Evolutionary conservation across 2,888 invertebrate species (phyloP), one percentile per base, ranked within the genome.

Genomic region (Torymus auratus): DNA sequence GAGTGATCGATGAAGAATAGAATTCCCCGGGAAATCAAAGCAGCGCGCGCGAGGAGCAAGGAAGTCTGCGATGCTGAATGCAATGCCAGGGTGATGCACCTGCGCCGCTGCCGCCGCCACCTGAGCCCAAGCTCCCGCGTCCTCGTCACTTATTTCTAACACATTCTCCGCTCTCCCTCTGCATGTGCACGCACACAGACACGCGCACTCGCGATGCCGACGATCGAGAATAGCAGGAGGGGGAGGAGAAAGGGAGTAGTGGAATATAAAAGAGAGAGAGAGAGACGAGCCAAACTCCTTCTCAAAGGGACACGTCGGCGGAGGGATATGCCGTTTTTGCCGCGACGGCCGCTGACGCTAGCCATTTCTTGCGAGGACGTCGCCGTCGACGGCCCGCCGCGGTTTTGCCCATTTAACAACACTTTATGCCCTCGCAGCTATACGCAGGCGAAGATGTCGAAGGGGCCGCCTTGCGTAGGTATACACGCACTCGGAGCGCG

Each of bases 101-200:
- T 28, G 28, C 28, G 28, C 3, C 28, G 28, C 28, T 83, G 83
- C 84, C 83, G 83, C 83, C 82, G 77, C 81, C 80, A 77, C 83
- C 77, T 78, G 83, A 82, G 82, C 79, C 80, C 77, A 77, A 77
- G 64, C 58, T 79, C 83, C 78, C 77, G 80, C 50, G 28, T 52
- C 23, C 72, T 68, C 76, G 55, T 69, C 69, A 64, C 76, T 69
- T 77, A 64, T 70, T 69, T 70, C 70, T 64, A 77, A 69, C 56
- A 52, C 70, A 50, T 56, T 70, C 77, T 58, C 70, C 65, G 20
- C 65, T 55, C 62, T 13, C 2, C 13, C 50, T 14, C 62, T 53
- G n/a, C 13, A 20, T 52, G 7, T 28, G 10, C 61, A 52, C 17
- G 14, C 61, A 14, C 13, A 50, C 53, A 71, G 17, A 50, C 14